phyloP scores from a whole-genome alignment of 2,797 vertebrate genomes.

The Sparidentex hasta region DNA sequence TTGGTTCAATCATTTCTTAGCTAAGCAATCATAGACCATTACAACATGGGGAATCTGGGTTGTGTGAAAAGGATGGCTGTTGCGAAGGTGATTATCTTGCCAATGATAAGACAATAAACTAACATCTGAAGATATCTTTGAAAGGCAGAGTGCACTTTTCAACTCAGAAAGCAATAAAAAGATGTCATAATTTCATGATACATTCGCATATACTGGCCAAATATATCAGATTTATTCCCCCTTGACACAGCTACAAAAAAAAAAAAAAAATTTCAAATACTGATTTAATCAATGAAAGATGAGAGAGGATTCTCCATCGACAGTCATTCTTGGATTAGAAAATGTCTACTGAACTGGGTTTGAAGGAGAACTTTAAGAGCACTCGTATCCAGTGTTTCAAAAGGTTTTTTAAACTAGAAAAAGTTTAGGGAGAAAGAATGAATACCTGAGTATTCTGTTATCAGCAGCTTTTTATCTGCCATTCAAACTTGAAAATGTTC shows the following conservation, averaged over 20 bases:
- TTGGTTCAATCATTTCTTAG: conserved; percentile 49
- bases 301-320: not conserved
- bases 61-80: not conserved
- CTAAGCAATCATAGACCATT: conserved; percentile 30
- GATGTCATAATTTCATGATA: not conserved
- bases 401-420: conserved; percentile 6
- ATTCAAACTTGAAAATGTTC: not conserved
- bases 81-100: conserved; percentile 8
- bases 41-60: not conserved
- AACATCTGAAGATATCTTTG: not conserved
- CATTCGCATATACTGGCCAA: not conserved
- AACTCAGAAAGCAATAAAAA: not conserved
- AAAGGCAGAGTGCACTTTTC: conserved; percentile 19
- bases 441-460: not conserved
- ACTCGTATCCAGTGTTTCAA: conserved; percentile 3
- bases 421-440: conserved; percentile 3
- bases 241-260: too few relatives aligned
- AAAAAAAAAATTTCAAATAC: not conserved
- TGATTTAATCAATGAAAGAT: not conserved
- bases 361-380: conserved; percentile 7
- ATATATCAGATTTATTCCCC: too few relatives aligned
- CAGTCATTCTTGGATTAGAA: not conserved
- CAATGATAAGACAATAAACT: conserved; percentile 16
- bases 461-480: too few relatives aligned
- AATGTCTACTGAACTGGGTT: not conserved